A percentile compares a stretch with the other conserved stretches of the same genome.
Conservation (phyloP, 1,140 invertebrate genomes). For the Probaryconus sp. region DNA sequence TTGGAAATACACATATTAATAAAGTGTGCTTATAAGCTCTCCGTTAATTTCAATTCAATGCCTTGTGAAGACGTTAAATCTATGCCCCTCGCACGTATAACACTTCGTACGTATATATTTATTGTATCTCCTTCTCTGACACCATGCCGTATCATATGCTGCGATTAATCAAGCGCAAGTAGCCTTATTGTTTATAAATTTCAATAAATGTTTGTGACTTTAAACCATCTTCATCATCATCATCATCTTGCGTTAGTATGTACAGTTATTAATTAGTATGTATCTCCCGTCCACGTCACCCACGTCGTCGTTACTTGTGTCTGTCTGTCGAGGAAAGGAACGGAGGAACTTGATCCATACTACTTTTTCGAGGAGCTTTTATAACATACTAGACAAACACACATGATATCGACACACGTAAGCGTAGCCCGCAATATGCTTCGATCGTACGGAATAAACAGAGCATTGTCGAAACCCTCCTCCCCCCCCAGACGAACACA, state of each 20-base stretch:
- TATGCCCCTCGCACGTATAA: slow-evolving; percentile 25
- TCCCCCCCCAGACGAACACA: too few species aligned
- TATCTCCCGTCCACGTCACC: neutral
- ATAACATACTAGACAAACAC: slow-evolving; percentile 63
- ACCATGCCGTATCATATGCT: slow-evolving; percentile 25
- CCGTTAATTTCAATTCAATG: slow-evolving; percentile 56
- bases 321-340: slow-evolving; percentile 22
- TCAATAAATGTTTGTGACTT: slow-evolving; percentile 15
- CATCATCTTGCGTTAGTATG: slow-evolving; percentile 1
- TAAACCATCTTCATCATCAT: slow-evolving; percentile 13
- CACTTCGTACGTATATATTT: slow-evolving; percentile 39
- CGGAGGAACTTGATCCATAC: slow-evolving; percentile 38
- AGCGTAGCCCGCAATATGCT: slow-evolving; percentile 66
- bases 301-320: slow-evolving; percentile 16
- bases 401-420: slow-evolving; percentile 72
- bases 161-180: slow-evolving; percentile 47
- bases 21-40: slow-evolving; percentile 68
- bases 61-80: slow-evolving; percentile 45
- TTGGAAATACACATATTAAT: slow-evolving; percentile 66
- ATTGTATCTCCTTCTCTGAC: slow-evolving; percentile 25
- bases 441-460: slow-evolving; percentile 8
- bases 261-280: slow-evolving; percentile 9
- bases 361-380: slow-evolving; percentile 38
- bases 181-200: slow-evolving; percentile 37
- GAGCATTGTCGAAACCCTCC: too few species aligned